Evolutionary conservation across 2,888 invertebrate species (phyloP), one percentile per base, ranked within the genome.

Genomic region (Horisme vitalbata): DNA sequence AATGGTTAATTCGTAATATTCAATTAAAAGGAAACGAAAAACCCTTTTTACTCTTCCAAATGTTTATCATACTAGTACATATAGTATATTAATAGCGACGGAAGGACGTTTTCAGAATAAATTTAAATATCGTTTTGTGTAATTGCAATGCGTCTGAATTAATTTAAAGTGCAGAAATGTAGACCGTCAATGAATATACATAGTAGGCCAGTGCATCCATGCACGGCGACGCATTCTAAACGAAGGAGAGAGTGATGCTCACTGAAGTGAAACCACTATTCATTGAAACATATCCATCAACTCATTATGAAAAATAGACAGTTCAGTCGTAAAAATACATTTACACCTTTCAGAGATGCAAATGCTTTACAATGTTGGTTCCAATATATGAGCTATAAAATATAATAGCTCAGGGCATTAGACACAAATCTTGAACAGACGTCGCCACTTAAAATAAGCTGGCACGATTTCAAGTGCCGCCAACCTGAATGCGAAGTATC

Each of bases 371-470:
- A 59, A 50, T 67, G 69, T 69, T 68, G 66, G 73, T 75, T 71
- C 71, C 60, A 68, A 74, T 76, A n/a, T n/a, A 73, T 55, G 66
- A 65, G 63, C 65, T 58, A 68, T 80, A 73, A 79, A 78, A 76
- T 75, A 72, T 74, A 63, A 76, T 63, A 70, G 68, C 67, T 55
- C 53, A 61, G 68, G 66, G 69, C 73, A 80, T 80, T 77, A 82
- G 74, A 76, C 75, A 77, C 79, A 81, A 79, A 80, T 85, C 83
- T 83, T 71, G 68, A 79, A 71, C 85, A 84, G 84, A 78, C 79
- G 78, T 82, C 78, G 79, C 79, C 83, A 85, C 84, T 88, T 86
- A 82, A 87, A 88, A 88, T 87, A 87, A 84, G 76, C 84, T 89
- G 88, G 87, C 87, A 88, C 79, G 82, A 74, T 78, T 84, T 87